Evolutionary conservation across 2,888 invertebrate genomes (phyloP), one percentile per base, ranked within the genome.

Genomic region (Lithophane leautieri): DNA sequence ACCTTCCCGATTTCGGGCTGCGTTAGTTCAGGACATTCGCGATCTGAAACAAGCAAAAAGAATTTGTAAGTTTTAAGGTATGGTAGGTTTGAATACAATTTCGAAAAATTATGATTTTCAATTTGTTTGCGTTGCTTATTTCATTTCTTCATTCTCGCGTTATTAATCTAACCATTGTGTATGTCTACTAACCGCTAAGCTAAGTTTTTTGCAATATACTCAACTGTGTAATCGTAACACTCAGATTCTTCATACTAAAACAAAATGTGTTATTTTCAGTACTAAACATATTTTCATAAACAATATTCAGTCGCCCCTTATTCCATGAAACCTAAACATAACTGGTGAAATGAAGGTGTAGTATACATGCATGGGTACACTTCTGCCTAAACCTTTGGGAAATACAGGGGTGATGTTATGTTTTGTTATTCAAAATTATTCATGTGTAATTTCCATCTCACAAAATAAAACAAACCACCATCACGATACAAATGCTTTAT

Each of bases 1-100:
- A 99, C 98, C 73, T 97, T 97, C 0, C 99, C 99, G 76, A 98
- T 97, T 25, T 98, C 97, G 68, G 98, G 98, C 80, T 98, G 97
- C 54, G 97, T 97, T 69, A 98, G 94, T 85, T 98, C 98, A 0
- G 98, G 98, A 88, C 99, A 99, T 93, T 98, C 98, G n/a, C 98
- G 97, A 91, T 99, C 98, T 97, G 95, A 14, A 96, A 96, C 90
- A 94, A 91, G 70, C 0, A 28, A 79, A n/a, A 58, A 19, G 9
- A 8, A 4, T 12, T 11, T 54, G 1, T 28, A 47, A 28, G 28
- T 19, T 50, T 50, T 50, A 16, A 7, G 47, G 47, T 47, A 47
- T 6, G 34, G 16, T 7, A 1, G 4, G 4, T 6, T 47, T 16
- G 2, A 50, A 50, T 8, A 50, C 19, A 50, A 44, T 44, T 44